Conservation (phyloP, 1,140 invertebrate species). For the Papilio helenus region DNA sequence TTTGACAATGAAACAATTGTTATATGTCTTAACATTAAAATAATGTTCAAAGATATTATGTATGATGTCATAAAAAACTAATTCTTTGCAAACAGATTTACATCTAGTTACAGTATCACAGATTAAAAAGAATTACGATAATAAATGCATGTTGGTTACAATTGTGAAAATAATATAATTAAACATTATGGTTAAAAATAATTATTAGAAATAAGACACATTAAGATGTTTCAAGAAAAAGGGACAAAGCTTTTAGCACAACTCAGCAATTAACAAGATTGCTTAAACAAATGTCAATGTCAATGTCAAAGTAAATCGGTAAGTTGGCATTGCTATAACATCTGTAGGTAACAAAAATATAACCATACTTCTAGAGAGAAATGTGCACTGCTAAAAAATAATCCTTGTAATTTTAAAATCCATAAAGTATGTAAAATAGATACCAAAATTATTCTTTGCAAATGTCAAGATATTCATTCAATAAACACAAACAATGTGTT, state of each 20-base stretch:
- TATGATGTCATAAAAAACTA: neutral
- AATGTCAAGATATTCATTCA: neutral
- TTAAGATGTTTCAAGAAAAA: neutral
- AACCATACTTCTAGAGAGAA: neutral
- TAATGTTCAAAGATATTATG: neutral
- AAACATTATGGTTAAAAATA: neutral
- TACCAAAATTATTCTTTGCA: neutral
- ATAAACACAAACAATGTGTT: neutral
- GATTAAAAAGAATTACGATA: neutral
- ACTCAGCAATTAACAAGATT: too few relatives aligned
- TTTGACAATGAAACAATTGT: slow-evolving; percentile 30
- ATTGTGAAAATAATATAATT: neutral
- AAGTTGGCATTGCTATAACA: too few relatives aligned
- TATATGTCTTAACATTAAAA: neutral
- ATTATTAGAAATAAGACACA: neutral
- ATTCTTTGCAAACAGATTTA: slow-evolving; percentile 4
- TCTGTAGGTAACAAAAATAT: neutral
- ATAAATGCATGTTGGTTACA: neutral
- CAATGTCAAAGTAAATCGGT: too few relatives aligned
- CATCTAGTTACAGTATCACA: neutral
- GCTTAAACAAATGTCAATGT: too few relatives aligned
- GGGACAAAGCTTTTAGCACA: too few relatives aligned
- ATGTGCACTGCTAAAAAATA: neutral
- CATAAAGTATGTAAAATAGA: neutral
- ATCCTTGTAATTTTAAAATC: neutral